These are phyloP conservation scores for Callorhinus ursinus DNA, from an alignment of 2,113 vertebrate genomes.

Conservation along the genomic window DNA sequence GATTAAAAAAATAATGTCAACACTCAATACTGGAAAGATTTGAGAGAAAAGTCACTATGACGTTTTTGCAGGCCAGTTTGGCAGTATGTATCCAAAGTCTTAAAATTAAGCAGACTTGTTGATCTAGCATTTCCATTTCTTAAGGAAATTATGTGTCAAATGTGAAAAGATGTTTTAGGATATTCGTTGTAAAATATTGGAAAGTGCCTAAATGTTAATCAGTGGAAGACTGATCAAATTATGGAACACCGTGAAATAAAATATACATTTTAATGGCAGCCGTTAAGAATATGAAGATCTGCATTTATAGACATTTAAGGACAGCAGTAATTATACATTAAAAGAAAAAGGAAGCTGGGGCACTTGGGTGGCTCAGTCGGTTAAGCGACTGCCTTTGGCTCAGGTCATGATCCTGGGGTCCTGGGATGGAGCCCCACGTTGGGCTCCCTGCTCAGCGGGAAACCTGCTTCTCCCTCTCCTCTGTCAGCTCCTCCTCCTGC, in stretches of 20 bases:
- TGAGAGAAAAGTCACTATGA: constrained; percentile 34
- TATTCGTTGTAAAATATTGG: constrained; percentile 30
- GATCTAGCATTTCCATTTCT: constrained; percentile 26
- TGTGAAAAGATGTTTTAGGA: constrained; percentile 21
- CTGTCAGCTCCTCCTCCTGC: no score
- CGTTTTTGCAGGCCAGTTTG: neutral
- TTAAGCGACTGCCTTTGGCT: no score
- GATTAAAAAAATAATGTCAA: constrained; percentile 32
- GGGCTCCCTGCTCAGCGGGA: no score
- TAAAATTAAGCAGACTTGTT: neutral
- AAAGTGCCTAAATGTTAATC: neutral
- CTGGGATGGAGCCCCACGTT: no score
- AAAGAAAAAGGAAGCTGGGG: neutral
- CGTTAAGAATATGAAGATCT: constrained; percentile 32
- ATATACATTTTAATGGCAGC: neutral
- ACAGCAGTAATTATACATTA: neutral
- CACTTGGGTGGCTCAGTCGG: no score
- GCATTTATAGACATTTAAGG: neutral
- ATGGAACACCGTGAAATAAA: constrained; percentile 23
- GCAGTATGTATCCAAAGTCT: neutral
- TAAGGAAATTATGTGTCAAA: neutral
- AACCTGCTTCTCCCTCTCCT: no score
- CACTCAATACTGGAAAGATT: neutral
- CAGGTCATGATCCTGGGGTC: no score
- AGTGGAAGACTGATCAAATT: constrained; percentile 25